A percentile compares a stretch with the other conserved stretches of the same genome.
Conservation (phyloP, 2,888 invertebrate genomes). For the Lacanobia wlatinum region DNA sequence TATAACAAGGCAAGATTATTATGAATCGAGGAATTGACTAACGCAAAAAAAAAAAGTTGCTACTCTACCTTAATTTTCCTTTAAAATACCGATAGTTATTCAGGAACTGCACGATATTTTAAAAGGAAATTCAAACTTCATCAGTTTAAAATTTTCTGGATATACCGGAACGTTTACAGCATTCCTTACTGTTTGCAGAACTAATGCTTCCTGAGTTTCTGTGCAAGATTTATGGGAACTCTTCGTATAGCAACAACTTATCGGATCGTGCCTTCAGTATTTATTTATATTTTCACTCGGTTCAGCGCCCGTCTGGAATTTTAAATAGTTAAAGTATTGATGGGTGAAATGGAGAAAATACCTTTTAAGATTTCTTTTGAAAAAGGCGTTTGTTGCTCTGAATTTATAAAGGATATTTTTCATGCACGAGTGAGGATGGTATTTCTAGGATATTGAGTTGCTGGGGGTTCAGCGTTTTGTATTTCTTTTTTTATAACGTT, state of each 20-base stretch:
- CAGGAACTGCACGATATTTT: slow-evolving; percentile 31
- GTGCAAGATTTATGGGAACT: slow-evolving; percentile 54
- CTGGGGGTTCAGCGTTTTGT: neutral
- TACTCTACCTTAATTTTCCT: neutral
- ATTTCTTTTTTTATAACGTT: neutral
- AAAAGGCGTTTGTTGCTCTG: neutral
- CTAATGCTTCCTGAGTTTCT: slow-evolving; percentile 42
- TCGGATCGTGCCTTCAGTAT: slow-evolving; percentile 25
- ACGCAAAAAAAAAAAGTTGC: no score
- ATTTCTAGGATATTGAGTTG: neutral
- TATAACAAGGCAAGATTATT: no score
- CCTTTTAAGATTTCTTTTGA: slow-evolving; percentile 5
- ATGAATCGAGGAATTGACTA: no score
- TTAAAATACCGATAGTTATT: slow-evolving; percentile 4
- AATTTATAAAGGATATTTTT: slow-evolving; percentile 7
- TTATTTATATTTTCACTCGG: slow-evolving; percentile 26
- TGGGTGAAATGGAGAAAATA: slow-evolving; percentile 12
- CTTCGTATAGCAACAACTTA: slow-evolving; percentile 47
- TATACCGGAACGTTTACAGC: slow-evolving; percentile 39
- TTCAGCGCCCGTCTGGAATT: slow-evolving; percentile 21
- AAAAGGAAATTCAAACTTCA: slow-evolving; percentile 34
- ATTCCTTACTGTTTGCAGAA: slow-evolving; percentile 50
- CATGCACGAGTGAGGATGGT: neutral
- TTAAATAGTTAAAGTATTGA: slow-evolving; percentile 14
- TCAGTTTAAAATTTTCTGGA: slow-evolving; percentile 32